Evolutionary conservation across 2,797 vertebrate species (phyloP).

Genomic region (Microhierax caerulescens): DNA sequence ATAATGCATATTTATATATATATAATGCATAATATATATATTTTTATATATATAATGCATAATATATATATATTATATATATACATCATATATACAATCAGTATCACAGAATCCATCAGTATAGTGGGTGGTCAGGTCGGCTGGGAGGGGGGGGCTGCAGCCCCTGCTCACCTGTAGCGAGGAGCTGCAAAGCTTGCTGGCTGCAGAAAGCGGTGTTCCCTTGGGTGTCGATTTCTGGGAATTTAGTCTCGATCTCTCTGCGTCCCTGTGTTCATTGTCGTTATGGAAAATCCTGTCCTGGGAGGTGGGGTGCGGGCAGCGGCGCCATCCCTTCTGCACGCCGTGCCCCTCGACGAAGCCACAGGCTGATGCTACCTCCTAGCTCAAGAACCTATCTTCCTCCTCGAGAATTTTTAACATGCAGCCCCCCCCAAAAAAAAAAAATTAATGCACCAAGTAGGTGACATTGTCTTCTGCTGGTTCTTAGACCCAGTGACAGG

Average conservation of each 20-base stretch:
- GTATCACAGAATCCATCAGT: no score
- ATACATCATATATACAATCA: no score
- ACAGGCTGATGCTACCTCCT: not conserved
- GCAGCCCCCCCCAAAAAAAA: not conserved
- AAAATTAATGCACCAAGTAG: fast-evolving
- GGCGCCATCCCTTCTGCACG: not conserved
- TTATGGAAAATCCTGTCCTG: fast-evolving
- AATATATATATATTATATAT: no score
- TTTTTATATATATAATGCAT: no score
- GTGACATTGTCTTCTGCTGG: not conserved
- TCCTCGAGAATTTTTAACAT: not conserved
- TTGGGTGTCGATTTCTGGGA: not conserved
- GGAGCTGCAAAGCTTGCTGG: not conserved
- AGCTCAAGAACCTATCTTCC: not conserved
- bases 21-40: no score
- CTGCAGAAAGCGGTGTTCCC: fast-evolving
- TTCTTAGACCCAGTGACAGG: fast-evolving
- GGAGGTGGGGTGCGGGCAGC: not conserved
- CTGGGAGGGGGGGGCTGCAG: not conserved
- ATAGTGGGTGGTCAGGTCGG: fast-evolving
- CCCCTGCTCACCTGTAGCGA: not conserved
- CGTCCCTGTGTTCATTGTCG: fast-evolving
- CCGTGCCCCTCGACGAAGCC: not conserved
- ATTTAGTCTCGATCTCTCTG: not conserved
- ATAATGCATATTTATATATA: no score